These are phyloP conservation scores for Neolamprologus fasciatus DNA, from an alignment of 2,113 vertebrate genomes.

Conservation along the genomic window DNA sequence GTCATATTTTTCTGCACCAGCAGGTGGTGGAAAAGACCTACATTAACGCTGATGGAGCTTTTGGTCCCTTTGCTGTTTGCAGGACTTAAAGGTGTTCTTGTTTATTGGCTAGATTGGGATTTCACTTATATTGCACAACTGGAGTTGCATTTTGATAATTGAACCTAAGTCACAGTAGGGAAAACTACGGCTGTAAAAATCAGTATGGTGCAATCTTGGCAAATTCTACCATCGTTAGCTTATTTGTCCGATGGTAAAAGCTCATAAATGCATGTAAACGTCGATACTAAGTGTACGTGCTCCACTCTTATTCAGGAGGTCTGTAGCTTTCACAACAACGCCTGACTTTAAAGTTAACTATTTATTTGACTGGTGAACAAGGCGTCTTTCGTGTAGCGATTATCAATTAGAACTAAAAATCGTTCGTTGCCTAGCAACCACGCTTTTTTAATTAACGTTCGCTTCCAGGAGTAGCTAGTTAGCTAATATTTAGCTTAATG, in stretches of 20 bases:
- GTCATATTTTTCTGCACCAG: neutral
- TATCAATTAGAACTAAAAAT: neutral
- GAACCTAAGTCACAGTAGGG: neutral
- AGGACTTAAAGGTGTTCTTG: neutral
- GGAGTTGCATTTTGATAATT: neutral
- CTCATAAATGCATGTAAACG: neutral
- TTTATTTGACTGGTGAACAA: neutral
- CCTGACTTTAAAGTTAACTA: neutral
- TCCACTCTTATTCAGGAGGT: neutral
- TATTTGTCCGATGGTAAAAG: neutral
- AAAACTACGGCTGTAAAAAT: neutral
- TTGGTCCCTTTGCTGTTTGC: neutral
- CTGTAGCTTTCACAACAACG: neutral
- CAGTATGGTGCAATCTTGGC: neutral
- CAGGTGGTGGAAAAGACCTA: constrained; percentile 9
- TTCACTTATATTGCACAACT: neutral
- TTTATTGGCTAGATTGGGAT: neutral
- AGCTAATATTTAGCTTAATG: neutral
- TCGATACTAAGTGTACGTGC: neutral
- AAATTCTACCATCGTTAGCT: neutral
- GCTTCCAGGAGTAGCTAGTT: neutral
- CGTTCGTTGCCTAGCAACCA: constrained; percentile 21
- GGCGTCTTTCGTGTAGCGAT: neutral
- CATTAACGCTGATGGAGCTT: neutral
- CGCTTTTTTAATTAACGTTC: neutral